Evolutionary conservation across 2,888 invertebrate genomes (phyloP).

Genomic region (Drosophila nr. perissopoda): DNA sequence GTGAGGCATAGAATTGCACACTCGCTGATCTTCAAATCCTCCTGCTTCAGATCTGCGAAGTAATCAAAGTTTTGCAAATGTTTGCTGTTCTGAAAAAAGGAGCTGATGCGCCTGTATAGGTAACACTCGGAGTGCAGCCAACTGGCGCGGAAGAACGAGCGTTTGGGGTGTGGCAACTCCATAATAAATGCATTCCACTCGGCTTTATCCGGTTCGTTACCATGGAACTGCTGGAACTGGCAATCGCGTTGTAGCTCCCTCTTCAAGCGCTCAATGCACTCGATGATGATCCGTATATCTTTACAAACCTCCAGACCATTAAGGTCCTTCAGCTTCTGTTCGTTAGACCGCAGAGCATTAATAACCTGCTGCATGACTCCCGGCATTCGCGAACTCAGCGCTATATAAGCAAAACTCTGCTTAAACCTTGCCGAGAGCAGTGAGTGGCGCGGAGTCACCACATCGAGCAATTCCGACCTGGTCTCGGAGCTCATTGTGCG

Average conservation of each 20-base stretch:
- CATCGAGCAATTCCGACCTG: slow-evolving; percentile 67
- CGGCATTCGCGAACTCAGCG: slow-evolving; percentile 94
- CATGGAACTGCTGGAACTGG: slow-evolving; percentile 86
- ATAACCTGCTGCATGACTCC: slow-evolving; percentile 94
- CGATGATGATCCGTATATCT: slow-evolving; percentile 89
- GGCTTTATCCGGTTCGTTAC: slow-evolving; percentile 76
- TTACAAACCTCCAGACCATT: slow-evolving; percentile 88
- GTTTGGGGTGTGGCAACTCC: slow-evolving; percentile 83
- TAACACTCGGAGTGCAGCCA: slow-evolving; percentile 98
- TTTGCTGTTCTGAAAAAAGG: slow-evolving; percentile 88
- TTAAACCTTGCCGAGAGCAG: slow-evolving; percentile 88
- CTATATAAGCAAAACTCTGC: slow-evolving; percentile 92
- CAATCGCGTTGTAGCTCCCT: slow-evolving; percentile 96
- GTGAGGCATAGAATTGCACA: slow-evolving; percentile 63
- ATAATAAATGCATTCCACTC: slow-evolving; percentile 86
- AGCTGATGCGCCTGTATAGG: slow-evolving; percentile 90
- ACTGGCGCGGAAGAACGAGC: slow-evolving; percentile 89
- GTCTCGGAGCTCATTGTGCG: slow-evolving; percentile 1
- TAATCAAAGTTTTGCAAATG: slow-evolving; percentile 89
- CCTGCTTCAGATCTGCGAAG: slow-evolving; percentile 90
- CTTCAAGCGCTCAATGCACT: slow-evolving; percentile 91
- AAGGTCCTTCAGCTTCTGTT: slow-evolving; percentile 86
- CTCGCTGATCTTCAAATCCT: slow-evolving; percentile 85
- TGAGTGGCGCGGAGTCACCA: slow-evolving; percentile 87
- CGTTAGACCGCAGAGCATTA: slow-evolving; percentile 91